phyloP scores from a whole-genome alignment of 2,888 invertebrate genomes.

The Eudemis profundana region DNA sequence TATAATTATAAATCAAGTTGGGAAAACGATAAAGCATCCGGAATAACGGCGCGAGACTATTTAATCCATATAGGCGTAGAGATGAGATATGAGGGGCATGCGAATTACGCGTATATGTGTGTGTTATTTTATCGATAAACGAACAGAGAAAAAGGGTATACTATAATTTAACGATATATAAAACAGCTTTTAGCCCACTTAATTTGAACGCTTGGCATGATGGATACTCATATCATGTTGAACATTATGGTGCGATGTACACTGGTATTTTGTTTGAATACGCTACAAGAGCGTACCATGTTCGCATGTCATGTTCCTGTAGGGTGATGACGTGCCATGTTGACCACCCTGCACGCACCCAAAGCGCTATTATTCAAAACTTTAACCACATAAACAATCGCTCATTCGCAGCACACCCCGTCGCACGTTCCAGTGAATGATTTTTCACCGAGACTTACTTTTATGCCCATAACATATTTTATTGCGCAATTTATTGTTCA shows the following conservation, averaged over 20 bases:
- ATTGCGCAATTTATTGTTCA: background rate
- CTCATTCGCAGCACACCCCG: background rate
- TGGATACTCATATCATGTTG: background rate
- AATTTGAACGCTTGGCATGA: background rate
- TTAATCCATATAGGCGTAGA: background rate
- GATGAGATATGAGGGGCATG: background rate
- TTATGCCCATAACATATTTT: background rate
- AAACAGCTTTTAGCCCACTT: background rate
- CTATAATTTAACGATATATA: background rate
- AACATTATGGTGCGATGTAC: background rate
- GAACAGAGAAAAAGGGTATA: background rate
- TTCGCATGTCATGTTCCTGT: background rate
- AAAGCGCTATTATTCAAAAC: conserved; percentile 8
- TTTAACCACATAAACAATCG: background rate
- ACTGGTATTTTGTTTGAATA: background rate
- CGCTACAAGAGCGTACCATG: background rate
- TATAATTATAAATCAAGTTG: background rate
- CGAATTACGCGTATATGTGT: background rate
- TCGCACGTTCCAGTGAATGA: background rate
- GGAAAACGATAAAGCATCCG: background rate
- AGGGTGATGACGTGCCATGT: background rate
- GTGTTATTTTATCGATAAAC: background rate
- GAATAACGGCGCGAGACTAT: background rate
- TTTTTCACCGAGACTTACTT: background rate
- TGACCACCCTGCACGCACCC: background rate